Evolutionary conservation across 2,888 invertebrate species (phyloP).

Genomic region (Mylabris sibirica): DNA sequence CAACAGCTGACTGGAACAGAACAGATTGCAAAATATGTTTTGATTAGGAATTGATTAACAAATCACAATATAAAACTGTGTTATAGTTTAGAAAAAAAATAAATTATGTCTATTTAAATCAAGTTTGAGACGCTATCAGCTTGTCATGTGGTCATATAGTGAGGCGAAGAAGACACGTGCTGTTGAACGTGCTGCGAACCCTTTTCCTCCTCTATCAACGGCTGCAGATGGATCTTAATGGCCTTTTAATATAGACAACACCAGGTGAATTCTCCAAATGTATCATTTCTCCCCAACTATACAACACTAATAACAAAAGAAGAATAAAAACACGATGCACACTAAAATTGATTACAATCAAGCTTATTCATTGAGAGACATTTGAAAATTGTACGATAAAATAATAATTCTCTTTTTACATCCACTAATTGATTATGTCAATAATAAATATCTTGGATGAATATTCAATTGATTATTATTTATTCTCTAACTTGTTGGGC

Average conservation of each 20-base stretch:
- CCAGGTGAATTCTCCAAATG: slow-evolving; percentile 37
- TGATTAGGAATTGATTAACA: not conserved
- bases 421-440: not conserved
- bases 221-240: slow-evolving; percentile 44
- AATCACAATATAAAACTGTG: not conserved
- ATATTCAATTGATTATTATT: slow-evolving; percentile 28
- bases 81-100: not conserved
- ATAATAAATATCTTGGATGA: slow-evolving; percentile 24
- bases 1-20: not conserved
- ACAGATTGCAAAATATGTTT: not conserved
- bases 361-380: not conserved
- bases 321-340: slow-evolving; percentile 14
- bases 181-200: slow-evolving; percentile 42
- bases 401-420: not conserved
- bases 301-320: slow-evolving; percentile 19
- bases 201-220: slow-evolving; percentile 35
- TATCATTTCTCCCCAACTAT: slow-evolving; percentile 17
- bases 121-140: not conserved
- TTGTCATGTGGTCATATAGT: slow-evolving; percentile 10
- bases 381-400: not conserved
- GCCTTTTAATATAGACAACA: slow-evolving; percentile 41
- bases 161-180: slow-evolving; percentile 36
- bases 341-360: not conserved
- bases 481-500: not conserved
- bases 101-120: not conserved